Evolutionary conservation across 1,140 invertebrate species (phyloP), one percentile per base, ranked within the genome.

Genomic region (Hyposmocoma kahamanoa): DNA sequence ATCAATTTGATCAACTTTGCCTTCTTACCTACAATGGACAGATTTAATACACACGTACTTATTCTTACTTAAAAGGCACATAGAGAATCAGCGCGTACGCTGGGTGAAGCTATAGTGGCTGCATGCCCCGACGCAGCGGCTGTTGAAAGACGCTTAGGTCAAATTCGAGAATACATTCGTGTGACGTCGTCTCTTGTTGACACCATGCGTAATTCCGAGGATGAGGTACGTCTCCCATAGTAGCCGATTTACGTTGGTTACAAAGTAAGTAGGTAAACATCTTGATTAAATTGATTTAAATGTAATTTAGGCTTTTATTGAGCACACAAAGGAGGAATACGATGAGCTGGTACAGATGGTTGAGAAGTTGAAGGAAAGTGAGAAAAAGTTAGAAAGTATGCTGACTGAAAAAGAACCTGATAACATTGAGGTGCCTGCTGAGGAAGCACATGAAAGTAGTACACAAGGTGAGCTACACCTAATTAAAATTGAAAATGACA

Each of bases 91-190:
- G 81, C 76, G 8, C 62, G 85, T 26, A 73, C 75, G 9, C 54
- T 85, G 20, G 82, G 83, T 6, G 85, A 86, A 53, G 81, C 75
- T 13, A 75, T 86, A 42, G 82, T 84, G 1, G 73, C 84, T 5
- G 75, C 84, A 0, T 87, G 84, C 41, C 88, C 87, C 4, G 87
- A 90, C 47, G 82, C 88, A 19, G 85, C 82, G 3, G 85, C 81
- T 0, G 89, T 90, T 1, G 89, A 90, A 53, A 83, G 83, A 17
- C 78, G 89, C 3, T 76, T 91, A 13, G 89, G 89, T 51, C 89
- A 90, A 66, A 90, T 91, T 41, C 74, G 88, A 32, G 90, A 90
- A 49, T 90, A 90, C 58, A 90, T 91, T 47, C 80, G 87, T 67
- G 87, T 89, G 9, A 91, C 90, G 10, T 87, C 89, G 10, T 87